Evolutionary conservation across 2,888 invertebrate species (phyloP), one percentile per base, ranked within the genome.

Genomic region (Electrophaes corylata): DNA sequence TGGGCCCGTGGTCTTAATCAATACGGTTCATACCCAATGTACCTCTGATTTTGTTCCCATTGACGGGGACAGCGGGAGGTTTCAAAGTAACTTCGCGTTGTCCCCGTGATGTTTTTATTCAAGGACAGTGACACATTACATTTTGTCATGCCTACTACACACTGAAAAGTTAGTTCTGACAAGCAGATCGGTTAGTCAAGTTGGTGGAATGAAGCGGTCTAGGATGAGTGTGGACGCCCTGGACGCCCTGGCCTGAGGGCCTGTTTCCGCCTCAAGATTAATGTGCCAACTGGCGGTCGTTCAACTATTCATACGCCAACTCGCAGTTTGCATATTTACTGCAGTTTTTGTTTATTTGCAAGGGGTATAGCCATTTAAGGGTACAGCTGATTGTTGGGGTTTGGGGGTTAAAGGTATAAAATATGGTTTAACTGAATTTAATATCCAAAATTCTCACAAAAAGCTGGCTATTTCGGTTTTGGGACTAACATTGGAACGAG

Each of bases 231-330:
- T 16, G 52, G 14, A 19, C 52, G 45, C 43, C 48, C 45, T 39
- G 47, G 48, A 48, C 44, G 55, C 44, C 39, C 39, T 39, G 39
- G 37, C 44, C 54, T 18, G 55, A 60, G 60, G 60, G 53, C 48
- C 57, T 58, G 62, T 20, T 60, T 65, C 65, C 65, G 62, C 50
- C 55, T 26, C 57, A 60, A 62, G 65, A 65, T 65, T 62, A 62
- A 65, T 60, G 45, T 39, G 19, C 41, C 64, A 54, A 59, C 61
- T 58, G 59, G 14, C 60, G 60, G 60, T 55, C 64, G 58, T 60
- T 60, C 58, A 64, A 60, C 64, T 48, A 60, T 63, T 56, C 53
- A 62, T 56, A 56, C 56, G 64, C 60, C 64, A 64, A 60, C 61
- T 61, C 37, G 52, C 41, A 31, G 53, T 55, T 52, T 50, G 57